Evolutionary conservation across 2,113 vertebrate species (phyloP).

Genomic region (Lasiurus cinereus): DNA sequence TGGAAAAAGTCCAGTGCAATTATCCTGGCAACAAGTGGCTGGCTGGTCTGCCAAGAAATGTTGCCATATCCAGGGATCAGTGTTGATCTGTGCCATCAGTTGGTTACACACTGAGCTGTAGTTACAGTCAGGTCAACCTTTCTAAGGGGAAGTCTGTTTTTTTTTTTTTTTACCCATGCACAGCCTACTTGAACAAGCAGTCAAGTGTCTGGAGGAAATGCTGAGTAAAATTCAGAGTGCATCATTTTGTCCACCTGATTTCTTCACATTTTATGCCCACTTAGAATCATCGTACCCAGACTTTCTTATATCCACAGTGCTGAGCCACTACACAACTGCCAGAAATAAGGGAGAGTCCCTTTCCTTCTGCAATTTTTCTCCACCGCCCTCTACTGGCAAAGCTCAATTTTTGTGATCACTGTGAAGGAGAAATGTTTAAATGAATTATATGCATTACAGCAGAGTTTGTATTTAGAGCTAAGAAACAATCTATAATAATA

Average conservation of each 20-base stretch:
- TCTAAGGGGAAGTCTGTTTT: background rate
- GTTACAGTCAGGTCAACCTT: background rate
- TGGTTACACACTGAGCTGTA: background rate
- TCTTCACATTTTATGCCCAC: background rate
- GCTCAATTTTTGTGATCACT: background rate
- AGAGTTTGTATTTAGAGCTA: background rate
- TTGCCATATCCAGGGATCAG: background rate
- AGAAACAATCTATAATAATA: background rate
- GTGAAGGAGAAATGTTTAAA: background rate
- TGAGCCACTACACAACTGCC: background rate
- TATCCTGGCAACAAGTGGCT: background rate
- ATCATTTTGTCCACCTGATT: slow-evolving; percentile 11
- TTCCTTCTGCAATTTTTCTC: slow-evolving; percentile 51
- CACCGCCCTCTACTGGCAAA: slow-evolving; percentile 60
- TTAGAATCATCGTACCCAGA: background rate
- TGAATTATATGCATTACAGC: background rate
- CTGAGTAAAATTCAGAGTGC: background rate
- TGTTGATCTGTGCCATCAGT: background rate
- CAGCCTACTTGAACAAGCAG: background rate
- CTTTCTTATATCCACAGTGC: background rate
- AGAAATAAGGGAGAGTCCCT: background rate
- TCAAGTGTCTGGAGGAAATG: slow-evolving; percentile 4
- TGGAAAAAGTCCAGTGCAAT: background rate
- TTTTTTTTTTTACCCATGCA: background rate
- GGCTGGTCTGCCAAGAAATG: background rate